Evolutionary conservation across 2,797 vertebrate genomes (phyloP).

Genomic region (Peromyscus aztecus): DNA sequence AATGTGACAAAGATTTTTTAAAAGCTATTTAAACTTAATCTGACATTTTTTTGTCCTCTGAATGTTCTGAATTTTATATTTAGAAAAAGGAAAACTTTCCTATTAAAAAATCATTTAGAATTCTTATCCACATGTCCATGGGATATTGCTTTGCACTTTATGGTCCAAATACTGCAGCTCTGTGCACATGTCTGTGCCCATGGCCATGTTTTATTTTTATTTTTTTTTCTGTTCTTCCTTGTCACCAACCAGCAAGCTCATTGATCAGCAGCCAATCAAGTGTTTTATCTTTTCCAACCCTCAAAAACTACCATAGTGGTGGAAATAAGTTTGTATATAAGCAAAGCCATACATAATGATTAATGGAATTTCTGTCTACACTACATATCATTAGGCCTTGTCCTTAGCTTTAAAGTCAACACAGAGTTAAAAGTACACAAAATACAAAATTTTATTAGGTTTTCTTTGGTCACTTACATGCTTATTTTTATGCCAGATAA

Average conservation of each 20-base stretch:
- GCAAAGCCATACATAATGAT: conserved; percentile 29
- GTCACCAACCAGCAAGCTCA: neutral
- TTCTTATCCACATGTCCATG: neutral
- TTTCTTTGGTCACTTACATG: conserved; percentile 1
- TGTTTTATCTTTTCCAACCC: neutral
- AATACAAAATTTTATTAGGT: neutral
- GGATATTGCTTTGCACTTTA: neutral
- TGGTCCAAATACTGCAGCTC: too few species aligned
- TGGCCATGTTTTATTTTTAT: too few species aligned
- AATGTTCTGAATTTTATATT: conserved; percentile 68
- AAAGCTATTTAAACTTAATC: conserved; percentile 67
- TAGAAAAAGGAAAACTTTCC: conserved; percentile 47
- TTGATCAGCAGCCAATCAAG: neutral
- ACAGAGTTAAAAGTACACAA: conserved; percentile 42
- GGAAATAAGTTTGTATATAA: conserved; percentile 45
- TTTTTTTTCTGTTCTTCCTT: neutral
- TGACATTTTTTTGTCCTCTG: conserved; percentile 63
- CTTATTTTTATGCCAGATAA: conserved; percentile 40
- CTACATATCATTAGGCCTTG: neutral
- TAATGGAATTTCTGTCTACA: conserved; percentile 55
- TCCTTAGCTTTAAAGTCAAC: conserved; percentile 41
- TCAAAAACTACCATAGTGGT: neutral
- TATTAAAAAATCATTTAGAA: conserved; percentile 9
- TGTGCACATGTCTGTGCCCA: neutral
- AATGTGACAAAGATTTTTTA: conserved; percentile 47